phyloP scores from a whole-genome alignment of 2,888 invertebrate species.

The Cantharis rufa region DNA sequence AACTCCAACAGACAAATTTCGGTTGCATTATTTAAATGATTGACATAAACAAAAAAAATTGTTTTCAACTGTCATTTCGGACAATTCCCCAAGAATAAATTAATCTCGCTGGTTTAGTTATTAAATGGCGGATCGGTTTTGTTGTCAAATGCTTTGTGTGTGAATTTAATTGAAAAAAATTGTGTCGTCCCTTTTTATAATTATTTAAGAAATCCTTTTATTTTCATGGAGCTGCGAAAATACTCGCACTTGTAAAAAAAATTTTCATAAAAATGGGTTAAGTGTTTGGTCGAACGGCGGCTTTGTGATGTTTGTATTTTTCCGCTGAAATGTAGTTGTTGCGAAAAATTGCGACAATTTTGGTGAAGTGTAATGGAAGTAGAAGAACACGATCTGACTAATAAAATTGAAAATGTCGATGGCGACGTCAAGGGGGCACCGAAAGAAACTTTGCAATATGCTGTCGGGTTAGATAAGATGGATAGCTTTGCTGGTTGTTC shows the following conservation, averaged over 20 bases:
- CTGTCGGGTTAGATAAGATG: slow-evolving; percentile 23
- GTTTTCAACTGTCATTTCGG: slow-evolving; percentile 8
- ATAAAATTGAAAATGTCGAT: slow-evolving; percentile 37
- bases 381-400: slow-evolving; percentile 51
- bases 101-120: slow-evolving; percentile 46
- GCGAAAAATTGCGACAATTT: background rate
- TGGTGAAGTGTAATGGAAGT: slow-evolving; percentile 53
- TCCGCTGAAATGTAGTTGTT: slow-evolving; percentile 17
- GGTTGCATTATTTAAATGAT: background rate
- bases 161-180: slow-evolving; percentile 25
- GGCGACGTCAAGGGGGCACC: slow-evolving; percentile 9
- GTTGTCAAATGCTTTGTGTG: slow-evolving; percentile 47
- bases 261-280: slow-evolving; percentile 32
- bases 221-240: background rate
- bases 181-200: background rate
- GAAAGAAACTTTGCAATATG: slow-evolving; percentile 26
- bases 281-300: slow-evolving; percentile 30
- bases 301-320: slow-evolving; percentile 35
- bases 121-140: slow-evolving; percentile 56
- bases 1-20: background rate
- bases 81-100: slow-evolving; percentile 9
- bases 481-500: slow-evolving; percentile 33
- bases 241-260: background rate
- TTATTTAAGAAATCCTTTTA: background rate
- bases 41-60: slow-evolving; percentile 2